phyloP scores from a whole-genome alignment of 2,113 vertebrate genomes.

The Setophaga petechia region DNA sequence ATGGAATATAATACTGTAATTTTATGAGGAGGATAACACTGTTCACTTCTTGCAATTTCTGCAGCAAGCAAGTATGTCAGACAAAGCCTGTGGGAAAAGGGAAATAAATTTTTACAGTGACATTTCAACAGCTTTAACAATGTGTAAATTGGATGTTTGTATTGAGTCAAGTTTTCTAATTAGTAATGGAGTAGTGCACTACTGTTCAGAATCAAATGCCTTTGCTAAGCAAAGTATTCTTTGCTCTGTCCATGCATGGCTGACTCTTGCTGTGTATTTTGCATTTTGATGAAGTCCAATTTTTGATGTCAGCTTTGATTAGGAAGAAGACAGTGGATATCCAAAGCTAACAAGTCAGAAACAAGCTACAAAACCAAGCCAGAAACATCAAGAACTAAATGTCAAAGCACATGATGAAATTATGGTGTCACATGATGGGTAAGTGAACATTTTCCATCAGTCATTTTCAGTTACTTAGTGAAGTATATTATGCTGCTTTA shows the following conservation, averaged over 20 bases:
- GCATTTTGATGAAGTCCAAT: neutral
- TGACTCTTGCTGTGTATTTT: neutral
- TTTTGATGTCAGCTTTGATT: neutral
- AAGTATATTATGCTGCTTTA: neutral
- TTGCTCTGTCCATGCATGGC: neutral
- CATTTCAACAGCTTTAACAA: neutral
- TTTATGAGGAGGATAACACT: neutral
- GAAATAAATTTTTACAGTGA: neutral
- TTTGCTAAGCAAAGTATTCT: conserved; percentile 14
- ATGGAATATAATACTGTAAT: neutral
- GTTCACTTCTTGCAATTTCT: neutral
- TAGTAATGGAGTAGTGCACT: neutral
- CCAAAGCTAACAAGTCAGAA: neutral
- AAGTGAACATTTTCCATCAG: neutral
- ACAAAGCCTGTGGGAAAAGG: neutral
- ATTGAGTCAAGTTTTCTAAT: neutral
- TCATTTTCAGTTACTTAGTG: neutral
- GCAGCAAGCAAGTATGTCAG: neutral
- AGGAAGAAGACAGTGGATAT: neutral
- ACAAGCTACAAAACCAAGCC: neutral
- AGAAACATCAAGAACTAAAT: neutral
- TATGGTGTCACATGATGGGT: neutral
- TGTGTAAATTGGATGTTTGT: neutral
- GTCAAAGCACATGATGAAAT: neutral
- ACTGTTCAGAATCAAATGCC: neutral